These are phyloP conservation scores for Digitonthophagus gazella DNA, from an alignment of 2,888 invertebrate species.

Conservation along the genomic window DNA sequence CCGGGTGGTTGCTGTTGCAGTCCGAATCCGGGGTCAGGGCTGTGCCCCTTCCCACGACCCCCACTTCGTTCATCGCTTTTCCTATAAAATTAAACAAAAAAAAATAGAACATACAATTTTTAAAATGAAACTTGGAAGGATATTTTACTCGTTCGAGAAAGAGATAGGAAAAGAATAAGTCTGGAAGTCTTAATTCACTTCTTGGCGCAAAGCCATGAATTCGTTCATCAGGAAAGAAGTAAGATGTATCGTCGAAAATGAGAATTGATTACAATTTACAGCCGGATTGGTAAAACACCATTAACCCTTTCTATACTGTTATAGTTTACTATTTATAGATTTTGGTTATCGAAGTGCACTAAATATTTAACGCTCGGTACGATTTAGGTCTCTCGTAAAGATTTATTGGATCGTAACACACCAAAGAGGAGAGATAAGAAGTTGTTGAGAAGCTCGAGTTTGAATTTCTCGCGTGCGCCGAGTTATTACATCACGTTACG, in stretches of 20 bases:
- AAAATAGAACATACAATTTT: too few relatives aligned
- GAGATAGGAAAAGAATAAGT: neutral
- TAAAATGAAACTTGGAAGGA: too few relatives aligned
- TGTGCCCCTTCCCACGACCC: slow-evolving; percentile 43
- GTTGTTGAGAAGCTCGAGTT: neutral
- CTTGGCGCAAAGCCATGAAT: neutral
- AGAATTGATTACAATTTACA: too few relatives aligned
- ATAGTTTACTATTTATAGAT: neutral
- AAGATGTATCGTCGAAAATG: too few relatives aligned
- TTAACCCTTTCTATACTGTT: too few relatives aligned
- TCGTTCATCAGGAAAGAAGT: too few relatives aligned
- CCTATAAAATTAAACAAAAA: slow-evolving; percentile 39
- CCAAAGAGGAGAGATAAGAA: neutral
- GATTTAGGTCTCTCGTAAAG: neutral
- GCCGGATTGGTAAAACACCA: too few relatives aligned
- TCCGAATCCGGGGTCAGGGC: slow-evolving; percentile 56
- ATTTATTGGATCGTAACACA: neutral
- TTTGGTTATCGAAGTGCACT: neutral
- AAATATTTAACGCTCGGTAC: neutral
- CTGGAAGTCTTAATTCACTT: neutral
- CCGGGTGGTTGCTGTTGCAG: slow-evolving; percentile 56
- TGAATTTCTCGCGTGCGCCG: neutral
- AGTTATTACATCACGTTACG: neutral
- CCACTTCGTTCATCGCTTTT: slow-evolving; percentile 51
- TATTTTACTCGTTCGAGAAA: too few relatives aligned